Evolutionary conservation across 2,797 vertebrate species (phyloP).

Genomic region (Prionace glauca): DNA sequence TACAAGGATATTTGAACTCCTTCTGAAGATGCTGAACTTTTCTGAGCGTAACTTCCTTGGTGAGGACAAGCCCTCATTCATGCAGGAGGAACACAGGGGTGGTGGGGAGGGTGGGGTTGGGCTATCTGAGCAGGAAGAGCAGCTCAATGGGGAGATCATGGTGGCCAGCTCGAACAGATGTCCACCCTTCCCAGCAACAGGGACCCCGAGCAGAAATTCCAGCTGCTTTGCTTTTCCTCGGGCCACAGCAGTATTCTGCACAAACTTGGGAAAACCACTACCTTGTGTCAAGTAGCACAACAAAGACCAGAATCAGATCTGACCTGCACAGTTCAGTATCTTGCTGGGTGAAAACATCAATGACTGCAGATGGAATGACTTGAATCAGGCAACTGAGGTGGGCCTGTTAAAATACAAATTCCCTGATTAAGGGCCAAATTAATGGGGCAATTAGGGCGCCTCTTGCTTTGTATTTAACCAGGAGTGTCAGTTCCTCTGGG

Average conservation of each 20-base stretch:
- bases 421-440: no score
- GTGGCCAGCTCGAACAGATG: background rate
- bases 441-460: no score
- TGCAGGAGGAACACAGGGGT: background rate
- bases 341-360: background rate
- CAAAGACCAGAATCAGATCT: background rate
- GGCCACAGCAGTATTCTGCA: background rate
- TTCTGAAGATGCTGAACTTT: background rate
- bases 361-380: background rate
- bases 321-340: background rate
- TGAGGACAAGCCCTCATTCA: background rate
- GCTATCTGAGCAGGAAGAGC: background rate
- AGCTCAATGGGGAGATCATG: background rate
- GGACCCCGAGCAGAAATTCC: no score
- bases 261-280: background rate
- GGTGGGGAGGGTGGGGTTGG: no score
- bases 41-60: background rate
- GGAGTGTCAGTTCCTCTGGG: no score
- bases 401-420: no score
- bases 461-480: no score
- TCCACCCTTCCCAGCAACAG: background rate
- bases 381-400: no score
- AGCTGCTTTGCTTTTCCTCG: background rate
- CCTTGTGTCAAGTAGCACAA: background rate
- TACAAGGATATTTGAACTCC: background rate